phyloP scores from a whole-genome alignment of 2,113 vertebrate species.

The Zosterops japonicus region DNA sequence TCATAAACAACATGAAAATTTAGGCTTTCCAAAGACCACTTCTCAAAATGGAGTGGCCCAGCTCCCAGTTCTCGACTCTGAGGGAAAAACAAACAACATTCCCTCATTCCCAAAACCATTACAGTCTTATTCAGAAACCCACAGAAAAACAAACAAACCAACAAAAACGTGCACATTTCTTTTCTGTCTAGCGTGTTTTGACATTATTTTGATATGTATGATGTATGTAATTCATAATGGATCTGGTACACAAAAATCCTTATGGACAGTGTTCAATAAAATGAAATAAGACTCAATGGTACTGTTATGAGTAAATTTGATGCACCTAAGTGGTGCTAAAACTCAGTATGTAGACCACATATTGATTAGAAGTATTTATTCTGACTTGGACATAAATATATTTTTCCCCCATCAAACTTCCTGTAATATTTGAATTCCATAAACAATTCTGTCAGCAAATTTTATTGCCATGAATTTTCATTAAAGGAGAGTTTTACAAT shows the following conservation, averaged over 20 bases:
- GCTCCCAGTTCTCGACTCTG: background rate
- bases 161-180: rapidly evolving
- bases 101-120: background rate
- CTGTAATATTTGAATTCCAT: background rate
- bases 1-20: background rate
- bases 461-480: background rate
- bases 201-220: background rate
- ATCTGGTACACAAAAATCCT: background rate
- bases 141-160: background rate
- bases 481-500: background rate
- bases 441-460: background rate
- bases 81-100: background rate
- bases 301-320: background rate
- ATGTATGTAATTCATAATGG: background rate
- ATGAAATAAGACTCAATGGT: background rate
- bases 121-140: background rate
- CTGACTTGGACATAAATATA: background rate
- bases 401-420: background rate
- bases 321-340: background rate
- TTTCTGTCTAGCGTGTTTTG: background rate
- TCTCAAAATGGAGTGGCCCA: background rate
- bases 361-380: background rate
- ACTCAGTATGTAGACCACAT: background rate
- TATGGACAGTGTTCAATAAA: background rate
- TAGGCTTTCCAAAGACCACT: background rate